Percentiles rank a stretch among this genome's conserved stretches.
Evolutionary conservation across 2,888 invertebrate genomes (phyloP).

Genomic region (Nomada hirtipes): DNA sequence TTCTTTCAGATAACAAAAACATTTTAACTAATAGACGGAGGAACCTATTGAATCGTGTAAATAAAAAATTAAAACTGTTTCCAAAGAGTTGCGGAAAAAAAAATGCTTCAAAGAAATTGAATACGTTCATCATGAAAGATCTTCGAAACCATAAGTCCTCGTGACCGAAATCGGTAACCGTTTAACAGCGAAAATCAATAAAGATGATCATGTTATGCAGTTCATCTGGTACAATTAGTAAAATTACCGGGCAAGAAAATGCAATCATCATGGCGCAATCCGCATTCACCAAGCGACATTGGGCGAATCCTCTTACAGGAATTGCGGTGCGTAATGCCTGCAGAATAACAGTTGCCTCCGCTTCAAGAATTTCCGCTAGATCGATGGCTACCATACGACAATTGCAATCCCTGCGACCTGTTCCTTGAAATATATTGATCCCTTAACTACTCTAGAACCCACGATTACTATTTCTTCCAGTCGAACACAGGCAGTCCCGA

Average conservation of each 20-base stretch:
- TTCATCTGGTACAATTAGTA: not conserved
- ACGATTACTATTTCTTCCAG: not conserved
- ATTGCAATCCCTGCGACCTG: not conserved
- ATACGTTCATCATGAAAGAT: too few relatives aligned
- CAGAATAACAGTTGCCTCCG: slow-evolving; percentile 22
- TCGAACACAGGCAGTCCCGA: not conserved
- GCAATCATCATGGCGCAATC: slow-evolving; percentile 1
- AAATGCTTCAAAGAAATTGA: too few relatives aligned
- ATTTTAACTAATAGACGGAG: too few relatives aligned
- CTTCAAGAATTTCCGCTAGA: slow-evolving; percentile 13
- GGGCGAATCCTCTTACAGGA: slow-evolving; percentile 62
- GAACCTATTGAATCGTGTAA: too few relatives aligned
- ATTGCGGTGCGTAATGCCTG: slow-evolving; percentile 43
- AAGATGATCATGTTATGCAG: too few relatives aligned
- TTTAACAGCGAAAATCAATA: too few relatives aligned
- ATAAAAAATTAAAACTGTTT: too few relatives aligned
- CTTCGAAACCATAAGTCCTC: too few relatives aligned
- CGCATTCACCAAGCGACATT: slow-evolving; percentile 28
- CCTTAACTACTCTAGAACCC: not conserved
- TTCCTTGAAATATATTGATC: slow-evolving; percentile 7
- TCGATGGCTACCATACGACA: slow-evolving; percentile 27
- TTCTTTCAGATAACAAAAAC: too few relatives aligned
- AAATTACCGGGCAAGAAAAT: not conserved
- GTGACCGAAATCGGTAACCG: too few relatives aligned
- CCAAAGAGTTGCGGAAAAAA: too few relatives aligned